These are phyloP conservation scores for Acipenser oxyrinchus DNA, from an alignment of 2,797 vertebrate species.

Conservation along the genomic window DNA sequence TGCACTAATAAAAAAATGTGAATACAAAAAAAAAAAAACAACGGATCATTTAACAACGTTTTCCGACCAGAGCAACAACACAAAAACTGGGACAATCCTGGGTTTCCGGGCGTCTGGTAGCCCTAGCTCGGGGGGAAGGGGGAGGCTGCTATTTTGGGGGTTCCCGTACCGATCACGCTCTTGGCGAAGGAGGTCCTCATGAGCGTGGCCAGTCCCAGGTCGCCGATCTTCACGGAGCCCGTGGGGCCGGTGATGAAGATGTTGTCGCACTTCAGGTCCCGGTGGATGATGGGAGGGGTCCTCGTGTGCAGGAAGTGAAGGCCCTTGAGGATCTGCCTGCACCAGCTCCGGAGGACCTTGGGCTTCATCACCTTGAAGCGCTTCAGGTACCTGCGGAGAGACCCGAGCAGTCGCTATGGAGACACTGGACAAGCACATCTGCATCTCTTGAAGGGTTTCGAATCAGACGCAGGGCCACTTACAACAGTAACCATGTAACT, in stretches of 20 bases:
- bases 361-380: conserved; percentile 98
- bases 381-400: conserved; percentile 75
- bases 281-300: conserved; percentile 88
- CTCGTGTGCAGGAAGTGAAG: conserved; percentile 91
- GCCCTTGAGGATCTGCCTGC: conserved; percentile 88
- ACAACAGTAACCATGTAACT: no score
- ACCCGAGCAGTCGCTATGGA: no score
- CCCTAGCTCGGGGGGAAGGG: no score
- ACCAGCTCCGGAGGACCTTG: conserved; percentile 92
- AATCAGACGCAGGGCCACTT: no score
- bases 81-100: no score
- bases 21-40: no score
- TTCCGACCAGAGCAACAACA: no score
- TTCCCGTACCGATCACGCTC: conserved; percentile 82
- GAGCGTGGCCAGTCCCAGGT: conserved; percentile 86
- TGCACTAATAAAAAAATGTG: no score
- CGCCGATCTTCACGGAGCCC: conserved; percentile 92
- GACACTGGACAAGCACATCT: conserved; percentile 9
- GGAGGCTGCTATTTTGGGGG: neutral
- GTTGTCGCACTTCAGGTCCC: conserved; percentile 96
- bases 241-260: conserved; percentile 96
- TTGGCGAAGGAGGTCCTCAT: conserved; percentile 94
- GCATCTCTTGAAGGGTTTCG: neutral
- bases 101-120: no score
- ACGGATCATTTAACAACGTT: no score